Base-by-base conservation (phyloP, 2,797 vertebrate genomes). In the Gila robusta region DNA sequence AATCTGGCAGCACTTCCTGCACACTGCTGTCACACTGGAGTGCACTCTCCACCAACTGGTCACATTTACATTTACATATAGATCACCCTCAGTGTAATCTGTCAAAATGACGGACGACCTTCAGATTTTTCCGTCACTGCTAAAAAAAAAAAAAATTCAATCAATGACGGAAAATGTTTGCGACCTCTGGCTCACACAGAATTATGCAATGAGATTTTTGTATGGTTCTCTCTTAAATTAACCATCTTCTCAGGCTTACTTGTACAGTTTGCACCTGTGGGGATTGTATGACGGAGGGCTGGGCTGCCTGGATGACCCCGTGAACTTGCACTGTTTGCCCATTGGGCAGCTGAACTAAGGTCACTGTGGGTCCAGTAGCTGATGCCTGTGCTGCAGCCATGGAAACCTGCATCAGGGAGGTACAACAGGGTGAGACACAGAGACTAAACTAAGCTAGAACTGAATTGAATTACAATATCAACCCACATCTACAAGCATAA, bases 241-340 rank as follows among this genome's bases (percentile, higher is more conserved):
- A 41, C 26, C 0, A 39, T 28, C 10, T 32, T 0, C 2, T 23
- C 3, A 2, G 4, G 73, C 90, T 92, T 93, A 99, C 98, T 96
- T 99, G 98, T 84, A 99, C 97, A 62, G 98, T 96, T 92, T 99
- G 98, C 89, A 99, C 96, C 89, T 99, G 98, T 78, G 98, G 98
- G 82, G 98, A 97, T 93, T 99, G 98, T 92, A 99, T 99, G 91
- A 99, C 98, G 8, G 98, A 99, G 9, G 97, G 97, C 94, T 99
- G 98, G 80, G 98, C 97, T 12, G 98, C 96, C 94, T 99, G 98
- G 93, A 99, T 99, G 90, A 99, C 98, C 23, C 98, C 98, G 49
- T 99, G 98, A 89, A 99, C 98, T 93, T 99, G 98, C 88, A 99
- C 98, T 0, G 98, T 99, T 93, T 99, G 98, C 86, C 98, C 98